Base-by-base conservation (phyloP, 2,113 vertebrate genomes). In the Petrocephalus microphthalmus region DNA sequence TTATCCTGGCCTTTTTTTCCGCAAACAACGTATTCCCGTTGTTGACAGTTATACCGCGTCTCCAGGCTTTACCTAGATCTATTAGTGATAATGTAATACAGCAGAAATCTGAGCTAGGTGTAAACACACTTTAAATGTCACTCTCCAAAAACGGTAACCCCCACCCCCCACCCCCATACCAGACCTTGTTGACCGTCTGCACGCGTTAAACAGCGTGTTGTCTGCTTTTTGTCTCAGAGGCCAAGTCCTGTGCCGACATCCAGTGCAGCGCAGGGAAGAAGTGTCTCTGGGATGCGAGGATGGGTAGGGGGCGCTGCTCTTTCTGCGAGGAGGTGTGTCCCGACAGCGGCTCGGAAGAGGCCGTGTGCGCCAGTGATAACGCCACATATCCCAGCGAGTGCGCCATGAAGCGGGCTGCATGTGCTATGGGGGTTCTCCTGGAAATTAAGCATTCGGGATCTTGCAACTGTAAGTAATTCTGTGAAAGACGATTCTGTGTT, bases 391-490 rank as follows among this genome's bases (percentile, higher is more conserved):
- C 98, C 90, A 99, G 97, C 74, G 97, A 98, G 91, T 99, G 98
- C 88, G 97, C 96, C 94, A 99, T 99, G 98, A 98, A 98, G 94
- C 97, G 98, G 89, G 97, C 98, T 60, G 97, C 98, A 92, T 99
- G 98, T 92, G 97, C 98, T 86, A 92, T 97, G 93, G 97, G 98
- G 57, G 94, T 96, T 91, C 95, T 99, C 92, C 96, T 99, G 94
- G 98, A 99, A 94, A 97, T 99, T 90, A 99, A 99, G 94, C 98
- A 99, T 93, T 95, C 96, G 0, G 98, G 98, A 96, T 98, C 97
- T 95, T 99, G 98, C 96, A 99, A 99, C 96, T 99, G 98, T 99
- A 99, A 99, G 98, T 99, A 97, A 94, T 94, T 91, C 92, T 90
- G 92, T 92, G 94, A 93, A 93, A 93, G 93, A 94, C 92, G 92